A percentile compares a stretch with the other conserved stretches of the same genome.
phyloP scores from a whole-genome alignment of 2,888 invertebrate genomes.

The Hypomecis punctinalis region DNA sequence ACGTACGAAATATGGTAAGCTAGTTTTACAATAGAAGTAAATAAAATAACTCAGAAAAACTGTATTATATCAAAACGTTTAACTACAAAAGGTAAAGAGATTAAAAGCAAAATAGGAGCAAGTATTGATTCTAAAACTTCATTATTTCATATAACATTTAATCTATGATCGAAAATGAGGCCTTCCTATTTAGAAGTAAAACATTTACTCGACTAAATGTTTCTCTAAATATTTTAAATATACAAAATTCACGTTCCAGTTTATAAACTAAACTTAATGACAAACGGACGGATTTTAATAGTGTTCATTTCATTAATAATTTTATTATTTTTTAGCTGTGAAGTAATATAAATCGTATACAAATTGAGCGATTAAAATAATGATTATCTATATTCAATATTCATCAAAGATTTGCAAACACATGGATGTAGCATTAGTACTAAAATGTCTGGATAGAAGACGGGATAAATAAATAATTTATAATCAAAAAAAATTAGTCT shows the following conservation, averaged over 20 bases:
- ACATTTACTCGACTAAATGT: not conserved
- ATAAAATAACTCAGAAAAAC: no score
- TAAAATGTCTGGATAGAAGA: no score
- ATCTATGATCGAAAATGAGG: not conserved
- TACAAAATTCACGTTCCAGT: constrained; percentile 3
- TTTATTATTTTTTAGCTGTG: constrained; percentile 15
- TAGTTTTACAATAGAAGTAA: no score
- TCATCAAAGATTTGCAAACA: no score
- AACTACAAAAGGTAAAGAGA: no score
- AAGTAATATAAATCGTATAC: constrained; percentile 27
- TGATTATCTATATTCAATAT: constrained; percentile 9
- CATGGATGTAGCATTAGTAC: no score
- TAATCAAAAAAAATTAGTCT: no score
- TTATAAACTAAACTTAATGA: constrained; percentile 24
- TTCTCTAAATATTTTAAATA: not conserved
- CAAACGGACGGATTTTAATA: constrained; percentile 28
- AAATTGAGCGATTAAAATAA: constrained; percentile 20
- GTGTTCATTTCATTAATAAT: not conserved
- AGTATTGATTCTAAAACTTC: not conserved
- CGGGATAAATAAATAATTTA: no score
- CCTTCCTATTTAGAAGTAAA: not conserved
- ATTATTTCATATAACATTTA: not conserved
- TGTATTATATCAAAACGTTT: no score
- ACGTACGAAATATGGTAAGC: no score
- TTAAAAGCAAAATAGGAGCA: no score